Base-by-base conservation (phyloP, 2,797 vertebrate species). In the Paratrypauchen microcephalus region DNA sequence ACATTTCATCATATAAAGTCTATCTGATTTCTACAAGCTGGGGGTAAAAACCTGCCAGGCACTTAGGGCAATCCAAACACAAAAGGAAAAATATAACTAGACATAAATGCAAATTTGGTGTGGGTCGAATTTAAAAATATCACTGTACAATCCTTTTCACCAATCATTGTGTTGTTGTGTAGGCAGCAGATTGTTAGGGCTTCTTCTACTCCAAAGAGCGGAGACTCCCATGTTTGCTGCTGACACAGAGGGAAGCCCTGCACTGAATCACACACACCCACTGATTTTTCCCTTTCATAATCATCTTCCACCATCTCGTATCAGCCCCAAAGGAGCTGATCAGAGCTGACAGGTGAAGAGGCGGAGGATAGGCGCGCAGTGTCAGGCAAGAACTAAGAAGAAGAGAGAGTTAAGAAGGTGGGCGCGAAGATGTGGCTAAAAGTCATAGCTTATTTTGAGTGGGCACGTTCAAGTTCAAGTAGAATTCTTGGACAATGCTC, bases 181-280 rank as follows among this genome's bases (percentile, higher is more conserved):
- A n/a, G 78, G 66, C 70, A 73, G 18, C 71, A 78, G 70, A 73
- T 52, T 77, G 60, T 63, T 57, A 24, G 11, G 28, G 55, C 11
- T 59, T 23, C 52, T 18, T 19, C 63, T 32, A 18, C 45, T 15
- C 30, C 55, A 67, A 23, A 61, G 5, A 54, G 26, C 11, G 48
- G 60, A 61, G 23, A 74, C 71, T 78, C 68, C 52, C 32, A 63
- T 69, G 47, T 58, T 84, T 60, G 66, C 59, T 47, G 70, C 72
- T 66, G 70, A 78, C 67, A 69, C 67, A 72, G 69, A 76, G 83
- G 78, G 76, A 82, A 80, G 24, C 77, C 83, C 56, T 0, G 12
- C 75, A 72, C 66, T 80, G 72, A 78, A 41, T 83, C 70, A 74
- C 65, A 67, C 48, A 18, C 4, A 12, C 54, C 5, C 36, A 52